Evolutionary conservation across 2,113 vertebrate genomes (phyloP).

Genomic region (Formicarius rufipectus): DNA sequence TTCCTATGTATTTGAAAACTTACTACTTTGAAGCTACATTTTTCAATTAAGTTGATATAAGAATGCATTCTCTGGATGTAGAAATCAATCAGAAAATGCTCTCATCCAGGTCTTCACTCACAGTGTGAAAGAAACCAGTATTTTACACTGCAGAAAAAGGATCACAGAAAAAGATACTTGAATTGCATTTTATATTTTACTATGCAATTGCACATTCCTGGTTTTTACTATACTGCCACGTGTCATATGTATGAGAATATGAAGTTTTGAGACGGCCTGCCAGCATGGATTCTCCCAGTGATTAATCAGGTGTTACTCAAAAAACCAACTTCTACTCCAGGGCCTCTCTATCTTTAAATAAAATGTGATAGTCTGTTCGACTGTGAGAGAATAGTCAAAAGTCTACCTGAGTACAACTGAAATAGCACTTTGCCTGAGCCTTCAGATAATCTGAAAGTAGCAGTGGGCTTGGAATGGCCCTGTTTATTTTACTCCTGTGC

Average conservation of each 20-base stretch:
- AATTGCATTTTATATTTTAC: not conserved
- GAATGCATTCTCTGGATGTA: not conserved
- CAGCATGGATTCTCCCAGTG: not conserved
- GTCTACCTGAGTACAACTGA: not conserved
- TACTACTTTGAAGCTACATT: not conserved
- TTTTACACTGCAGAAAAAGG: not conserved
- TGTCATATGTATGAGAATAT: not conserved
- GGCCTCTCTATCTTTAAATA: not conserved
- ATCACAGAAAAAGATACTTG: not conserved
- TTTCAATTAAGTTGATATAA: not conserved
- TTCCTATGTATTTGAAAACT: not conserved
- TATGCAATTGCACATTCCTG: not conserved
- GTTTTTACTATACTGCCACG: not conserved
- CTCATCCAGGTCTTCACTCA: not conserved
- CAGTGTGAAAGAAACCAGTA: not conserved
- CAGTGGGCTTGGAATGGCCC: not conserved
- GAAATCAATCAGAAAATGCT: not conserved
- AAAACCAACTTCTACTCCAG: not conserved
- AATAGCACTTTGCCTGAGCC: not conserved
- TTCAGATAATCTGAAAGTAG: not conserved
- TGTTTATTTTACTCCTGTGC: not conserved
- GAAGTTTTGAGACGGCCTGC: not conserved
- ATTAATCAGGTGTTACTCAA: not conserved
- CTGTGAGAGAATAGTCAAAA: not conserved
- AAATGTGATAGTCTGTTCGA: not conserved